Percentiles rank a stretch among this genome's conserved stretches.
Conservation (phyloP, 2,888 invertebrate species). For the Lymantria monacha region DNA sequence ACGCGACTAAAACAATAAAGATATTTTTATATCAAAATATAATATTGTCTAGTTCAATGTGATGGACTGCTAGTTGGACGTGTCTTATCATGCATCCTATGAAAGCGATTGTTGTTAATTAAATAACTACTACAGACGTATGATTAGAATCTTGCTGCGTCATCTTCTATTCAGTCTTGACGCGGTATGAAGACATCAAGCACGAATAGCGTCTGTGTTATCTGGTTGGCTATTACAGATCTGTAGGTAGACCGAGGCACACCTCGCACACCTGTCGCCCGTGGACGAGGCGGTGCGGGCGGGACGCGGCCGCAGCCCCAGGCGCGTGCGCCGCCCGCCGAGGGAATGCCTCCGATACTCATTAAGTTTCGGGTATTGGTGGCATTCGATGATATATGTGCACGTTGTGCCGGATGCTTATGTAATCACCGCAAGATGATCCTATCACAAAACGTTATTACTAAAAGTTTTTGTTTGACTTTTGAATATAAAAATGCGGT, state of each 20-base stretch:
- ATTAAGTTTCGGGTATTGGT: conserved; percentile 72
- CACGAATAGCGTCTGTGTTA: conserved; percentile 44
- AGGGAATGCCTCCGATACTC: conserved; percentile 72
- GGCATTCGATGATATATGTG: conserved; percentile 67
- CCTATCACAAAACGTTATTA: conserved; percentile 35
- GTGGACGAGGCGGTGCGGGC: conserved; percentile 29
- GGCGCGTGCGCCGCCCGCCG: conserved; percentile 50
- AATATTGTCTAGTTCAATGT: conserved; percentile 2
- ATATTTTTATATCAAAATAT: conserved; percentile 1
- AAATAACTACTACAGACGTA: conserved; percentile 51
- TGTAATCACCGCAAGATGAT: conserved; percentile 58
- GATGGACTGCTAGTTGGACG: conserved; percentile 10
- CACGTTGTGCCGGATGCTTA: conserved; percentile 68
- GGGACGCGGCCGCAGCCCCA: conserved; percentile 46
- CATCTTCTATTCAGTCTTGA: conserved; percentile 49
- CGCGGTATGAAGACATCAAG: conserved; percentile 59
- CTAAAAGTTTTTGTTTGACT: conserved; percentile 30
- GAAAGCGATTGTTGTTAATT: conserved; percentile 50
- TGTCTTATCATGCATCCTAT: conserved; percentile 23
- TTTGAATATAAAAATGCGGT: conserved; percentile 36
- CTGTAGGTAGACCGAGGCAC: conserved; percentile 33
- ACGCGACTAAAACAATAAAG: conserved; percentile 3
- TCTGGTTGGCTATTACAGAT: conserved; percentile 47
- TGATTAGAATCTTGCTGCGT: conserved; percentile 43
- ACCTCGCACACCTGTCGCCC: conserved; percentile 45